Evolutionary conservation across 2,113 vertebrate genomes (phyloP).

Genomic region (Sylvilagus bachmani): DNA sequence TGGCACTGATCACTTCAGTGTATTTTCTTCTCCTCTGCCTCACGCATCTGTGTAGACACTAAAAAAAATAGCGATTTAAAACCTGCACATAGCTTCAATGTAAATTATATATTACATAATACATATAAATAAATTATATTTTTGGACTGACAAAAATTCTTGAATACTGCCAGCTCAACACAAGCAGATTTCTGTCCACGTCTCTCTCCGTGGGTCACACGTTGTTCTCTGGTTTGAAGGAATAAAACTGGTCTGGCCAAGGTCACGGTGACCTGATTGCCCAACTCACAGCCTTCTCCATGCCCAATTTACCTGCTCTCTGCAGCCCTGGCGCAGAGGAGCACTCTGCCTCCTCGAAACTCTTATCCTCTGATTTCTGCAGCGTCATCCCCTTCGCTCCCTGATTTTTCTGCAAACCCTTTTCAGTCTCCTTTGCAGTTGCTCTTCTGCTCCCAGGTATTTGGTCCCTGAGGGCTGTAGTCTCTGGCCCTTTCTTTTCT

Average conservation of each 20-base stretch:
- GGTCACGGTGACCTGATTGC: not conserved
- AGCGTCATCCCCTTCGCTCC: not conserved
- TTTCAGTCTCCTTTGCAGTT: not conserved
- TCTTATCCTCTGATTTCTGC: not conserved
- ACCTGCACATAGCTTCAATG: not conserved
- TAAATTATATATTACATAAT: not conserved
- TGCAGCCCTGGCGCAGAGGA: not conserved
- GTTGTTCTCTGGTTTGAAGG: not conserved
- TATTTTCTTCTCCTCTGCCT: not conserved
- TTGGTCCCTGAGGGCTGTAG: not conserved
- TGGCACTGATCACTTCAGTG: not conserved
- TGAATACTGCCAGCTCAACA: not conserved
- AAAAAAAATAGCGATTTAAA: constrained; percentile 25
- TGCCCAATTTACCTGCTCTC: not conserved
- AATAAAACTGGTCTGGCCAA: constrained; percentile 4
- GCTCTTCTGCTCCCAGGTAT: not conserved
- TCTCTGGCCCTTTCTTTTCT: not conserved
- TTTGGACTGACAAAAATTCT: constrained; percentile 2
- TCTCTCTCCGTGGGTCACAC: not conserved
- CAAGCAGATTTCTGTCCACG: not conserved
- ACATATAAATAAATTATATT: not conserved
- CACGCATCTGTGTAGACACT: constrained; percentile 6
- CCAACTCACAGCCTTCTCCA: not conserved
- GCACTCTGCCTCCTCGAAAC: not conserved
- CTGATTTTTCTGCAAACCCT: not conserved